Evolutionary conservation across 1,140 invertebrate genomes (phyloP).

Genomic region (Leptinotarsa lineolata): DNA sequence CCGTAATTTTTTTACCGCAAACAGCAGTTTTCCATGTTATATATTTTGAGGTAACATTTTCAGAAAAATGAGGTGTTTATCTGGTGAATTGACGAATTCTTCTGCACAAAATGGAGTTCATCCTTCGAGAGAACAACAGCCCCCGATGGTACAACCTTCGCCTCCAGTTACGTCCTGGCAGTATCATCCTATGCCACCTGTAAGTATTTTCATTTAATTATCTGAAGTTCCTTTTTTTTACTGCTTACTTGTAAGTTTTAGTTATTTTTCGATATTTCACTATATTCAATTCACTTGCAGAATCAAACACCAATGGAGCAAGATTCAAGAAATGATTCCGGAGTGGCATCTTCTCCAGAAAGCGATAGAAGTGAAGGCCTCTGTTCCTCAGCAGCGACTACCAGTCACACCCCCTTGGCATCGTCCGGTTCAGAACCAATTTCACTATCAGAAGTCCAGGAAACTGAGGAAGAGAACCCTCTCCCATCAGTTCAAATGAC

Average conservation of each 20-base stretch:
- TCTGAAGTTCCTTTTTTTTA: no score
- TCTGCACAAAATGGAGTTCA: slow-evolving; percentile 40
- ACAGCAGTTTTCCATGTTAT: no score
- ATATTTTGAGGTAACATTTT: not conserved
- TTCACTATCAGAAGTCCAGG: slow-evolving; percentile 40
- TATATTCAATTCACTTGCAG: slow-evolving; percentile 47
- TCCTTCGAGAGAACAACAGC: slow-evolving; percentile 41
- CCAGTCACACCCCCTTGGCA: slow-evolving; percentile 51
- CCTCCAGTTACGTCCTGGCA: slow-evolving; percentile 46
- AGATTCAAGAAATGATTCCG: slow-evolving; percentile 50
- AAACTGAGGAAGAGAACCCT: slow-evolving; percentile 39
- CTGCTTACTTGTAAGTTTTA: no score
- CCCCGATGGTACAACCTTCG: slow-evolving; percentile 41
- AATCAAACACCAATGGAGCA: slow-evolving; percentile 54
- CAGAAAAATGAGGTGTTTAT: slow-evolving; percentile 13
- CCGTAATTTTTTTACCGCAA: no score
- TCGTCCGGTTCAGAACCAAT: slow-evolving; percentile 55
- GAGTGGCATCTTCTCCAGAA: slow-evolving; percentile 50
- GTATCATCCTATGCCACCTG: slow-evolving; percentile 36
- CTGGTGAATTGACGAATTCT: slow-evolving; percentile 44
- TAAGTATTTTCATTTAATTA: slow-evolving; percentile 30
- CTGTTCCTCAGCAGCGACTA: not conserved
- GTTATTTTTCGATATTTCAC: no score
- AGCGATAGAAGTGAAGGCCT: slow-evolving; percentile 48
- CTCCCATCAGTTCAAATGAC: slow-evolving; percentile 34